A percentile compares a stretch with the other conserved stretches of the same genome.
Evolutionary conservation across 1,140 invertebrate genomes (phyloP).

Genomic region (Atopsyche davidsoni): DNA sequence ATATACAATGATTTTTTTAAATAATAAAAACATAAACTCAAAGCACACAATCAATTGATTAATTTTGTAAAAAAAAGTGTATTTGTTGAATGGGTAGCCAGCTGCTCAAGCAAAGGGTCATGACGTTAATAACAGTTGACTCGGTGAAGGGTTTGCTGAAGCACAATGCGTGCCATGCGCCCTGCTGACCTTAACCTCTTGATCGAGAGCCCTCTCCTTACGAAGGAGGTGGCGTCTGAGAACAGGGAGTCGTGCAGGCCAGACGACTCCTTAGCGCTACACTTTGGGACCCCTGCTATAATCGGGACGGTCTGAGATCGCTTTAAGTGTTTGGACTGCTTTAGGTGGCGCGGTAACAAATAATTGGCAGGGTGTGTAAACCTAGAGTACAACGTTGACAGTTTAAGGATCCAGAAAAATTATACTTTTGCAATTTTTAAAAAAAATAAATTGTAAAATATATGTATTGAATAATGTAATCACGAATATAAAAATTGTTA

Average conservation of each 20-base stretch:
- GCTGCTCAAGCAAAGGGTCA: too few species aligned
- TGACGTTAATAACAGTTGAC: too few species aligned
- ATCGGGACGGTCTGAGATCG: slow-evolving; percentile 43
- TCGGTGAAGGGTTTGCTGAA: too few species aligned
- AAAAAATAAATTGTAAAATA: too few species aligned
- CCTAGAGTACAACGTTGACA: slow-evolving; percentile 35
- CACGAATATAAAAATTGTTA: neutral
- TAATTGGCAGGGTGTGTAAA: slow-evolving; percentile 50
- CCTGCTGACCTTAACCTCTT: slow-evolving; percentile 50
- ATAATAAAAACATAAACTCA: too few species aligned
- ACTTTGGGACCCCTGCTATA: slow-evolving; percentile 36
- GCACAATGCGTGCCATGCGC: slow-evolving; percentile 8
- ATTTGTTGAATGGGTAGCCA: too few species aligned
- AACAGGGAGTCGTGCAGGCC: slow-evolving; percentile 38
- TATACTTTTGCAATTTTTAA: neutral
- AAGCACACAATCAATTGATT: too few species aligned
- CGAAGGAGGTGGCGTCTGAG: slow-evolving; percentile 44
- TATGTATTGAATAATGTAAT: neutral
- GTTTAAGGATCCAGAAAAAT: neutral
- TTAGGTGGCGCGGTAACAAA: slow-evolving; percentile 38
- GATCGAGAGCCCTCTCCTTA: slow-evolving; percentile 46
- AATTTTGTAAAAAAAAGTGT: too few species aligned
- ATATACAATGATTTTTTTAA: too few species aligned
- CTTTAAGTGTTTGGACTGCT: slow-evolving; percentile 36
- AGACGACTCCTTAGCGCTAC: slow-evolving; percentile 30